Percentiles rank a stretch among this genome's conserved stretches.
phyloP scores from a whole-genome alignment of 2,797 vertebrate genomes.

The Megalops cyprinoides region DNA sequence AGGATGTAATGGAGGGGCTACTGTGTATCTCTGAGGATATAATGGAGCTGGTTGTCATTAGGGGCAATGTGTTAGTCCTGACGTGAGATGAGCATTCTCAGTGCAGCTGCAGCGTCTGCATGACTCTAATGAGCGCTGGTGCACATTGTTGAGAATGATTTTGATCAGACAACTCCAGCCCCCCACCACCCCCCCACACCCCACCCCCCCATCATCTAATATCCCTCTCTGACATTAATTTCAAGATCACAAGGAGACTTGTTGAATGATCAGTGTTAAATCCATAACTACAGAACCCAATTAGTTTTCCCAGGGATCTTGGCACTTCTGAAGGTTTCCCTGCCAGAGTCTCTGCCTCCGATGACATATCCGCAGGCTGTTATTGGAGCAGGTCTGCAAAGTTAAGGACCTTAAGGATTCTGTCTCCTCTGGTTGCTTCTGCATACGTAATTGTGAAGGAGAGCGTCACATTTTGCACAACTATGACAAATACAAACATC shows the following conservation, averaged over 20 bases:
- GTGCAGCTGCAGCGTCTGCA: background rate
- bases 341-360: background rate
- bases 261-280: slow-evolving; percentile 30
- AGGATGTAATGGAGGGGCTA: background rate
- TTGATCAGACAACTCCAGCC: slow-evolving; percentile 27
- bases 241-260: slow-evolving; percentile 33
- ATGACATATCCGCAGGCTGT: background rate
- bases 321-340: slow-evolving; percentile 9
- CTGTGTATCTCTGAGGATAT: background rate
- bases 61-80: slow-evolving; percentile 18
- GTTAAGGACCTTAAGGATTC: too few relatives aligned
- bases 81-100: slow-evolving; percentile 14
- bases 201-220: background rate
- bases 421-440: background rate
- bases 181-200: slow-evolving; percentile 4
- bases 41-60: slow-evolving; percentile 18
- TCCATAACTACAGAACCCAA: slow-evolving; percentile 24
- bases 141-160: slow-evolving; percentile 25
- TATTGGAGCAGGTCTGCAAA: background rate
- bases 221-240: slow-evolving; percentile 20
- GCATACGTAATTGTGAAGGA: background rate
- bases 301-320: slow-evolving; percentile 24
- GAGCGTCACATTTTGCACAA: background rate
- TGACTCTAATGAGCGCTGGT: slow-evolving; percentile 25
- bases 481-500: background rate